phyloP scores from a whole-genome alignment of 30 jellyfish, hydroid and myxozoan species.

The Morbakka virulenta region DNA sequence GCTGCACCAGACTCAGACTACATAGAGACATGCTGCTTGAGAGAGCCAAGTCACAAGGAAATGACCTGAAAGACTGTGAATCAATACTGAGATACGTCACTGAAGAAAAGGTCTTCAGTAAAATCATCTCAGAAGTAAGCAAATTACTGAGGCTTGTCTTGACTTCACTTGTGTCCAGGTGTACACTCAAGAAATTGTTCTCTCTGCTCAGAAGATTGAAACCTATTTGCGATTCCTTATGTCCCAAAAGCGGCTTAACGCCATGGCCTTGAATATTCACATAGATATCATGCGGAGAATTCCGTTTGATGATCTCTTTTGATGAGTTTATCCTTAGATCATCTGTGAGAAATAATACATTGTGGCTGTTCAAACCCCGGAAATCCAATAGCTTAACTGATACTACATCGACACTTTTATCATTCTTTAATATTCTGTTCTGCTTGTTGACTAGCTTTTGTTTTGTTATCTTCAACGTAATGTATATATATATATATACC shows the following conservation, averaged over 20 bases:
- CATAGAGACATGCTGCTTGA: constrained; percentile 33
- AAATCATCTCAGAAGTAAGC: constrained; percentile 44
- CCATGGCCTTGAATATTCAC: constrained; percentile 38
- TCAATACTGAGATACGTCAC: constrained; percentile 31
- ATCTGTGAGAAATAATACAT: constrained; percentile 9
- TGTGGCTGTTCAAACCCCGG: neutral
- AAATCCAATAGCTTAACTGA: too few relatives aligned
- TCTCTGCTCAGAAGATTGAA: constrained; percentile 36
- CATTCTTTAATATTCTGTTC: too few relatives aligned
- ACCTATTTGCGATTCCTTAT: constrained; percentile 21
- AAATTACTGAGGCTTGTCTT: constrained; percentile 39
- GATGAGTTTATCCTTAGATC: neutral
- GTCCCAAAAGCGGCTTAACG: constrained; percentile 50
- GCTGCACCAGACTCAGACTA: constrained; percentile 22
- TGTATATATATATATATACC: too few relatives aligned
- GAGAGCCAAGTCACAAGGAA: constrained; percentile 28
- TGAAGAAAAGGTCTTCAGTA: constrained; percentile 36
- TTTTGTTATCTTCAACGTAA: too few relatives aligned
- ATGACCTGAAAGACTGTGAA: constrained; percentile 34
- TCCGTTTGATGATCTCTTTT: constrained; percentile 1
- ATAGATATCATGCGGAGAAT: constrained; percentile 2
- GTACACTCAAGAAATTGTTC: constrained; percentile 56
- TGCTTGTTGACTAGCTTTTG: too few relatives aligned
- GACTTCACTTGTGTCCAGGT: constrained; percentile 53
- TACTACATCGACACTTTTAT: too few relatives aligned